Percentiles rank a stretch among this genome's conserved stretches.
These are phyloP conservation scores for Blennius ocellaris DNA, from an alignment of 2,113 vertebrate genomes.

Conservation along the genomic window DNA sequence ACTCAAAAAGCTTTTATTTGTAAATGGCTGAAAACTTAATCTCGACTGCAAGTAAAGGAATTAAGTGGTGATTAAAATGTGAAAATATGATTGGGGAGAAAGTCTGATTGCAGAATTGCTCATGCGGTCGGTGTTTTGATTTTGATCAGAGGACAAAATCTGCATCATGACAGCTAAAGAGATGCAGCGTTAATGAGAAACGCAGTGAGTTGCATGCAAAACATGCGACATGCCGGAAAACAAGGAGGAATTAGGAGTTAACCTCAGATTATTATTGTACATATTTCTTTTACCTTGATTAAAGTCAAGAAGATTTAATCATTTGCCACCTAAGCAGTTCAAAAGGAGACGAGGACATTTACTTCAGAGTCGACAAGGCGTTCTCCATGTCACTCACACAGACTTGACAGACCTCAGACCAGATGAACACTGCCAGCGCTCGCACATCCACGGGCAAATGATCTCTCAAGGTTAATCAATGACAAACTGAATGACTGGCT, in stretches of 20 bases:
- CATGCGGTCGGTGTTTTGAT: conserved; percentile 17
- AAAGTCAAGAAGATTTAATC: conserved; percentile 56
- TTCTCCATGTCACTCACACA: conserved; percentile 16
- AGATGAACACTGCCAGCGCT: conserved; percentile 26
- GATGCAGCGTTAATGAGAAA: background rate
- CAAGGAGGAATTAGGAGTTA: conserved; percentile 12
- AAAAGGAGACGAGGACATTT: conserved; percentile 59
- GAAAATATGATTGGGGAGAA: conserved; percentile 19
- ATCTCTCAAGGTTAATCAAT: conserved; percentile 66
- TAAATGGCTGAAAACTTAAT: conserved; percentile 3
- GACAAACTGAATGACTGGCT: conserved; percentile 49
- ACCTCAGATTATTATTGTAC: background rate
- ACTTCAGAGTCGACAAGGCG: conserved; percentile 22
- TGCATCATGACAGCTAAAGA: background rate
- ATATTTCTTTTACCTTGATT: conserved; percentile 58
- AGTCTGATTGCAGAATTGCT: conserved; percentile 22
- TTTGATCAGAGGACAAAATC: background rate
- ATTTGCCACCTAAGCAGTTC: conserved; percentile 63
- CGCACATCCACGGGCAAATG: conserved; percentile 51
- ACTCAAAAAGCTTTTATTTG: conserved; percentile 16
- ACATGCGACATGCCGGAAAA: conserved; percentile 31
- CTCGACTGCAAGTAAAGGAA: conserved; percentile 15
- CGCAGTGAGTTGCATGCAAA: conserved; percentile 32
- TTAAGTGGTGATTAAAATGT: conserved; percentile 14
- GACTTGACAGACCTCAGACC: conserved; percentile 13